Evolutionary conservation across 2,113 vertebrate species (phyloP).

Genomic region (Arothron firmamentum): DNA sequence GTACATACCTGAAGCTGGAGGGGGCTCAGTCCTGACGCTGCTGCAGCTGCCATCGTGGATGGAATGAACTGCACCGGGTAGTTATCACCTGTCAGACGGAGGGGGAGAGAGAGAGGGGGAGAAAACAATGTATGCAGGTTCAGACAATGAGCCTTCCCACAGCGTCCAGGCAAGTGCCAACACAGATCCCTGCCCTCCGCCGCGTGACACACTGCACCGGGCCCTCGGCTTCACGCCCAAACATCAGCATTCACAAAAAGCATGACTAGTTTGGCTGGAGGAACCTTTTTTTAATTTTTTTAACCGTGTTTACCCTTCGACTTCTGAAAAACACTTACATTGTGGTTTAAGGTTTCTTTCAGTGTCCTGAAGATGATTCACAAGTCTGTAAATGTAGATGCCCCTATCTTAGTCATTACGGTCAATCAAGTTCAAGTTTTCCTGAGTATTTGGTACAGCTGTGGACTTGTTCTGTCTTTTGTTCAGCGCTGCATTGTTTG

Average conservation of each 20-base stretch:
- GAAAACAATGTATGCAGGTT: conserved; percentile 94
- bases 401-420: too few species aligned
- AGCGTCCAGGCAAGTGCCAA: conserved; percentile 87
- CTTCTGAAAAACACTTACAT: too few species aligned
- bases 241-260: conserved; percentile 98
- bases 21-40: conserved; percentile 99
- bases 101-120: conserved; percentile 30
- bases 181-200: conserved; percentile 77
- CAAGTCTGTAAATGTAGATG: neutral
- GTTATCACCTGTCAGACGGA: conserved; percentile 96
- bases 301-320: conserved; percentile 4
- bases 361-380: conserved; percentile 10
- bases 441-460: conserved; percentile 57
- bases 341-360: too few species aligned
- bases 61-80: conserved; percentile 99
- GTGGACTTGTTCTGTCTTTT: conserved; percentile 66
- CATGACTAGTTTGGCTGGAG: conserved; percentile 81
- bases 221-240: conserved; percentile 81
- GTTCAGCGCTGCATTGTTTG: conserved; percentile 68
- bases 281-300: conserved; percentile 61
- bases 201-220: conserved; percentile 58
- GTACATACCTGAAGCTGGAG: conserved; percentile 99
- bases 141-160: conserved; percentile 92
- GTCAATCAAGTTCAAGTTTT: conserved; percentile 45
- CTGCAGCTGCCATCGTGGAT: conserved; percentile 99